A percentile compares a stretch with the other conserved stretches of the same genome.
phyloP scores from a whole-genome alignment of 2,113 vertebrate species.

The Anthoscopus minutus region DNA sequence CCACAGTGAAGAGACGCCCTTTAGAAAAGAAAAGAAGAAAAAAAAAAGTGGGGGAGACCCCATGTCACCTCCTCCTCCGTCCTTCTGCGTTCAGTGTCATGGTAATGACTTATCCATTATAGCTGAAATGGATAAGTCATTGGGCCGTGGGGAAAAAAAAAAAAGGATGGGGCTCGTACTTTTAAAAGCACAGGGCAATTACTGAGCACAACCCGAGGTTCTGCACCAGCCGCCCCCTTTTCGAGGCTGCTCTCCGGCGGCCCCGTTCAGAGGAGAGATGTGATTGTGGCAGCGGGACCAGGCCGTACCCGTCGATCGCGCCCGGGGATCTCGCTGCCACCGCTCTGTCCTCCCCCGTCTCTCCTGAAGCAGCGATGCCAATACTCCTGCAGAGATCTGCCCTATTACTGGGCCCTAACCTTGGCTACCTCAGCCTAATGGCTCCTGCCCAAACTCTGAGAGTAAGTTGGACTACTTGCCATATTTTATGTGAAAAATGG shows the following conservation, averaged over 20 bases:
- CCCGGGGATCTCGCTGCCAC: background rate
- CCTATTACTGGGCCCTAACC: conserved; percentile 8
- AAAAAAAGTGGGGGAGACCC: accelerated
- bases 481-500: background rate
- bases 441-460: conserved; percentile 9
- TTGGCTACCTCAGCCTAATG: background rate
- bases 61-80: background rate
- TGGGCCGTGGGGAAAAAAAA: background rate
- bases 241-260: background rate
- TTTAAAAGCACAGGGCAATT: background rate
- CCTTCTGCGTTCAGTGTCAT: background rate
- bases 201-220: background rate
- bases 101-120: background rate
- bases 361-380: background rate
- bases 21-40: background rate
- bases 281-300: background rate
- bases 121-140: too few relatives aligned
- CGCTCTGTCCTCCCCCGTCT: background rate
- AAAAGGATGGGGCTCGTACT: background rate
- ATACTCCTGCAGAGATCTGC: conserved; percentile 9
- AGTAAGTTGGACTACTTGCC: background rate
- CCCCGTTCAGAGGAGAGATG: background rate
- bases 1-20: background rate
- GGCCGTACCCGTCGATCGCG: background rate
- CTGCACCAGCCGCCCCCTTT: background rate